Evolutionary conservation across 2,888 invertebrate genomes (phyloP).

Genomic region (Ormyrus nitidulus): DNA sequence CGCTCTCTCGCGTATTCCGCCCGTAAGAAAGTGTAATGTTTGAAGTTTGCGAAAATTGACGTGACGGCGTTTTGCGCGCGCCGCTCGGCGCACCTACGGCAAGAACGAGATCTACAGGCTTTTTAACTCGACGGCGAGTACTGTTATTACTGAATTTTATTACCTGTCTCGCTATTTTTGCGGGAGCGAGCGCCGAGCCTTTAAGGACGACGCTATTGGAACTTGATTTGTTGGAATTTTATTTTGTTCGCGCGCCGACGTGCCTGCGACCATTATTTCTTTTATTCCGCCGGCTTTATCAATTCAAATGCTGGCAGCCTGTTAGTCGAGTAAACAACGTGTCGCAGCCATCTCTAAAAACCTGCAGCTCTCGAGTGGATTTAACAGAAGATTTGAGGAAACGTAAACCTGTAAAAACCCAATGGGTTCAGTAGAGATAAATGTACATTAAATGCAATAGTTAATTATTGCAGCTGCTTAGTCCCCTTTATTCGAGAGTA

Average conservation of each 20-base stretch:
- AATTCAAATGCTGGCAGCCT: neutral
- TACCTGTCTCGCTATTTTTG: slow-evolving; percentile 44
- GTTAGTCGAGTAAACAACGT: no score
- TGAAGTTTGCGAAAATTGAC: slow-evolving; percentile 54
- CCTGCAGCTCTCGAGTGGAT: no score
- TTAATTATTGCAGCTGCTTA: no score
- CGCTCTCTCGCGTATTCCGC: neutral
- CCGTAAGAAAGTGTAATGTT: slow-evolving; percentile 55
- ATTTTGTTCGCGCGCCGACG: neutral
- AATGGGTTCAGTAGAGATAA: no score
- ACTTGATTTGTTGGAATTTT: slow-evolving; percentile 39
- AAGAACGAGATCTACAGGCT: slow-evolving; percentile 51
- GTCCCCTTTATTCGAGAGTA: no score
- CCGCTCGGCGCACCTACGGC: neutral
- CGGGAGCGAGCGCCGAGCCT: neutral
- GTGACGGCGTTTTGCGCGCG: slow-evolving; percentile 42
- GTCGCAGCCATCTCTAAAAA: neutral
- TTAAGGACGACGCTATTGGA: slow-evolving; percentile 15
- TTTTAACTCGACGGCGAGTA: slow-evolving; percentile 39
- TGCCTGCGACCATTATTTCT: neutral
- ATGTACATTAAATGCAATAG: no score
- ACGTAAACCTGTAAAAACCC: no score
- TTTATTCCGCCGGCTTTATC: neutral
- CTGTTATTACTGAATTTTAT: slow-evolving; percentile 52
- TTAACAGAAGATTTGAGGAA: no score